These are phyloP conservation scores for Agrotis puta DNA, from an alignment of 2,888 invertebrate genomes.

Conservation along the genomic window DNA sequence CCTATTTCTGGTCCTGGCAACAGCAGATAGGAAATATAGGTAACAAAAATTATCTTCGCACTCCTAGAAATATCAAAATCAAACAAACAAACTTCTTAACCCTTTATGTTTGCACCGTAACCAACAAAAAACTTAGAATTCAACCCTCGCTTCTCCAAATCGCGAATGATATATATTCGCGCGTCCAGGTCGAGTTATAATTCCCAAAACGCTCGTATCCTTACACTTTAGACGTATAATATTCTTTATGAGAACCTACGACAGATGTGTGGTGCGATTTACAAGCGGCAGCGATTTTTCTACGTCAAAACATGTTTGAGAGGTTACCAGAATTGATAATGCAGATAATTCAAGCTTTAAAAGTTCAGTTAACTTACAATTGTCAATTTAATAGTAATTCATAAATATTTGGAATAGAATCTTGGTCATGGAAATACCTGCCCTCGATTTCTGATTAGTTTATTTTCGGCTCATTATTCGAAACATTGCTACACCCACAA, in stretches of 20 bases:
- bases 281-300: conserved; percentile 20
- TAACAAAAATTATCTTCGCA: too few relatives aligned
- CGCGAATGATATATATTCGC: conserved; percentile 54
- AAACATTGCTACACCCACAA: too few relatives aligned
- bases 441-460: too few relatives aligned
- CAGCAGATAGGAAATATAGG: neutral
- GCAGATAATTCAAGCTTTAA: too few relatives aligned
- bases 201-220: conserved; percentile 63
- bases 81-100: conserved; percentile 3
- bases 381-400: too few relatives aligned
- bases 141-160: conserved; percentile 44
- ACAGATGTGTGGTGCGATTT: conserved; percentile 21
- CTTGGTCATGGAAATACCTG: too few relatives aligned
- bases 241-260: conserved; percentile 52
- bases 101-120: conserved; percentile 22
- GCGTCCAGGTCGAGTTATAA: conserved; percentile 58
- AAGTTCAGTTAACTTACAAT: too few relatives aligned
- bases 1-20: neutral
- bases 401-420: too few relatives aligned
- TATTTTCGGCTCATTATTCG: too few relatives aligned
- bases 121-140: conserved; percentile 44
- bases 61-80: neutral
- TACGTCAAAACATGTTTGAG: too few relatives aligned
- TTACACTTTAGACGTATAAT: conserved; percentile 54
- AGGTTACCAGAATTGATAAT: too few relatives aligned